These are phyloP conservation scores for Lathamus discolor DNA, from an alignment of 2,113 vertebrate genomes.

Conservation along the genomic window DNA sequence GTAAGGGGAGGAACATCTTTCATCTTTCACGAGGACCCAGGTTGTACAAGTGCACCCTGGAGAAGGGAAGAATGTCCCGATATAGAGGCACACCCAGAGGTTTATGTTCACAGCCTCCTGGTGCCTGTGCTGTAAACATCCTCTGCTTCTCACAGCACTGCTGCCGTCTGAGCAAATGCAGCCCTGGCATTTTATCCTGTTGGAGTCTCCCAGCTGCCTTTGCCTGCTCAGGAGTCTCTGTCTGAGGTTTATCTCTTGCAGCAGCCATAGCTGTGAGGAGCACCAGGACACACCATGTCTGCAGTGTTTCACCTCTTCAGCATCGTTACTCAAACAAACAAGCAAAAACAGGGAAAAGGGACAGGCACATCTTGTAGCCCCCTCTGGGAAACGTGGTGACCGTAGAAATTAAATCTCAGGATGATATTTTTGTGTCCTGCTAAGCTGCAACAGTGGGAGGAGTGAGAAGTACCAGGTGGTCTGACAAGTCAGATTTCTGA, in stretches of 20 bases:
- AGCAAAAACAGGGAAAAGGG: not conserved
- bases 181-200: not conserved
- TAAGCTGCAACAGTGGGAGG: not conserved
- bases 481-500: not conserved
- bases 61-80: not conserved
- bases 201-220: not conserved
- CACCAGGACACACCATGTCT: not conserved
- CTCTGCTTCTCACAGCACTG: not conserved
- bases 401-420: not conserved
- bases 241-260: not conserved
- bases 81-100: not conserved
- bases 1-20: not conserved
- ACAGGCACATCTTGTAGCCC: not conserved
- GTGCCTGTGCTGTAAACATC: not conserved
- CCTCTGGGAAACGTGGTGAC: not conserved
- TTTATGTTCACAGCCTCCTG: not conserved
- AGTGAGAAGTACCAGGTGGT: not conserved
- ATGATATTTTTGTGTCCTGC: not conserved
- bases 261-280: not conserved
- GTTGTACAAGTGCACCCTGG: not conserved
- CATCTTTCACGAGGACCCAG: not conserved
- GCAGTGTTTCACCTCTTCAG: not conserved
- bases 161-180: not conserved
- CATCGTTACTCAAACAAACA: not conserved
- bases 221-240: rapidly evolving